phyloP scores from a whole-genome alignment of 2,888 invertebrate genomes.

The Linhomoeus sp. region DNA sequence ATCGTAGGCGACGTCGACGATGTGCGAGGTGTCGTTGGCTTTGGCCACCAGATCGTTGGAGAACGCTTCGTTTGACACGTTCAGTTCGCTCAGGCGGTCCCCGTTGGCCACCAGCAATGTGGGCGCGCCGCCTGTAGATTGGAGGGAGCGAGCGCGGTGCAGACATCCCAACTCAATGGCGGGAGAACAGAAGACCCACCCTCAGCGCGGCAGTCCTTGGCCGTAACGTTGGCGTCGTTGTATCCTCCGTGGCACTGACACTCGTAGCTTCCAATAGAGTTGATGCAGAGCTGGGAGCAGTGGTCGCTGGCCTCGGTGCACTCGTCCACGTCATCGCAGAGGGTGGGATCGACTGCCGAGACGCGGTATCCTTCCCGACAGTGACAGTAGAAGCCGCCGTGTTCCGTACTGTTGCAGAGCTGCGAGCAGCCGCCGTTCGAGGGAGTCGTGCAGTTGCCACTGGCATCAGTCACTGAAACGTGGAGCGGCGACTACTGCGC shows the following conservation, averaged over 20 bases:
- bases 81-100: conserved; percentile 43
- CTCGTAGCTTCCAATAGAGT: conserved; percentile 66
- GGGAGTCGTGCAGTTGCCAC: conserved; percentile 32
- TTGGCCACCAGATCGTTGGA: conserved; percentile 37
- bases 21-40: conserved; percentile 52
- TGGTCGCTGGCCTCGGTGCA: conserved; percentile 54
- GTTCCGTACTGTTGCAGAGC: conserved; percentile 59
- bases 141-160: too few species aligned
- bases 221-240: conserved; percentile 25
- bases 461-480: too few species aligned
- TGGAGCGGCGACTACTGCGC: conserved; percentile 31
- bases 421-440: conserved; percentile 86
- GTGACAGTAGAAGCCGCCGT: conserved; percentile 64
- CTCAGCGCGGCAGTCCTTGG: conserved; percentile 24
- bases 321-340: conserved; percentile 55
- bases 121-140: conserved; percentile 35
- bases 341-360: conserved; percentile 17
- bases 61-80: conserved; percentile 45
- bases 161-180: too few species aligned
- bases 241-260: conserved; percentile 51
- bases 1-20: conserved; percentile 76
- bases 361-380: conserved; percentile 75
- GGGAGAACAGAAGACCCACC: too few species aligned
- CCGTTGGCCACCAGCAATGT: conserved; percentile 43
- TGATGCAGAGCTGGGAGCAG: conserved; percentile 79